phyloP scores from a whole-genome alignment of 2,888 invertebrate genomes.

The Brenthis ino region DNA sequence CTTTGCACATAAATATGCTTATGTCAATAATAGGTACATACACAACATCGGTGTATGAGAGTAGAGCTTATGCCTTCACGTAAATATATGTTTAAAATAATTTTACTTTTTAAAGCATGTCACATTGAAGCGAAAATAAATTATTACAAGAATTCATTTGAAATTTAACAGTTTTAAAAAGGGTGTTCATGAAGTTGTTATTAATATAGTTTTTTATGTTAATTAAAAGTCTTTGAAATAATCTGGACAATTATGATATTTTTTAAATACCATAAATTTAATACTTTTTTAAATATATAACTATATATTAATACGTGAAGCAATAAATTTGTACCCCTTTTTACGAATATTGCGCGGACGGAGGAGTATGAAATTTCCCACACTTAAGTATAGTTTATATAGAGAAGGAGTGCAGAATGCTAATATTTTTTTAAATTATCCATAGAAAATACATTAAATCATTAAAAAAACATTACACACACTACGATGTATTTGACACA shows the following conservation, averaged over 20 bases:
- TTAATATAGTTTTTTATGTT: not conserved
- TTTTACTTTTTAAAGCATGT: constrained; percentile 19
- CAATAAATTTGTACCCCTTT: too few relatives aligned
- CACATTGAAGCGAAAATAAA: constrained; percentile 19
- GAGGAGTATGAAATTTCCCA: too few relatives aligned
- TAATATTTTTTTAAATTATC: too few relatives aligned
- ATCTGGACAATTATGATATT: not conserved
- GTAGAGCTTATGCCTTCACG: constrained; percentile 32
- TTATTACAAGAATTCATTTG: not conserved
- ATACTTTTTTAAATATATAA: too few relatives aligned
- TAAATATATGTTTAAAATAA: not conserved
- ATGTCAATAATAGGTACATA: constrained; percentile 30
- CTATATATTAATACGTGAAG: too few relatives aligned
- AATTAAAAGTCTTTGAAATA: not conserved
- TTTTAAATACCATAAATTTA: not conserved
- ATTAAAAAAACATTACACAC: too few relatives aligned
- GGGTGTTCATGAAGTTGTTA: not conserved
- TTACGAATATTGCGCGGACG: too few relatives aligned
- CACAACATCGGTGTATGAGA: constrained; percentile 42
- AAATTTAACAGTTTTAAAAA: not conserved
- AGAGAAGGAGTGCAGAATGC: too few relatives aligned
- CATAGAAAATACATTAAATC: too few relatives aligned
- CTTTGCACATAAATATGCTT: constrained; percentile 29
- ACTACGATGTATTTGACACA: too few relatives aligned
- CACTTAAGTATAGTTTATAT: too few relatives aligned